Evolutionary conservation across 1,140 invertebrate genomes (phyloP).

Genomic region (Hylaeus anthracinus): DNA sequence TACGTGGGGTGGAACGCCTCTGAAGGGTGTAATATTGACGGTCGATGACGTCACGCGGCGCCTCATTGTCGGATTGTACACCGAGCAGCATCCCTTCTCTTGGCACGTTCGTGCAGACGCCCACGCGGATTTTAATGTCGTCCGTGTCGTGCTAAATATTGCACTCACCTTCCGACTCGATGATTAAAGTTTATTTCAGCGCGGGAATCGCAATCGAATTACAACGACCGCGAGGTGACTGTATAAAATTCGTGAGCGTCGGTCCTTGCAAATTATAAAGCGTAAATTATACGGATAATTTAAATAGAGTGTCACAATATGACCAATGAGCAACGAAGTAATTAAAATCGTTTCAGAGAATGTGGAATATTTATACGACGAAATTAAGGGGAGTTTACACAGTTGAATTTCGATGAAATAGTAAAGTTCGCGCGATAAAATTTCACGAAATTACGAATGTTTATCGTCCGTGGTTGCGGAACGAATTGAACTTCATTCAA

Average conservation of each 20-base stretch:
- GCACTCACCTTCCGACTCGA: slow-evolving; percentile 27
- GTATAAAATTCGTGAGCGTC: not conserved
- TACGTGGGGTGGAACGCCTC: not conserved
- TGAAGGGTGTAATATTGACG: slow-evolving; percentile 34
- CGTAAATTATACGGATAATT: not conserved
- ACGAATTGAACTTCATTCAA: not conserved
- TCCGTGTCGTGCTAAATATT: slow-evolving; percentile 37
- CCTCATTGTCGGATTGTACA: slow-evolving; percentile 37
- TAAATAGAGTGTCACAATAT: too few relatives aligned
- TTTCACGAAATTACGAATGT: not conserved
- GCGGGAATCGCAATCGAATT: slow-evolving; percentile 17
- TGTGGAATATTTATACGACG: too few relatives aligned
- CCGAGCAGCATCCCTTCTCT: slow-evolving; percentile 20
- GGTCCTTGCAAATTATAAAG: not conserved
- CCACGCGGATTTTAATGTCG: slow-evolving; percentile 26
- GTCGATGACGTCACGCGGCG: slow-evolving; percentile 46
- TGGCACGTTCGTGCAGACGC: not conserved
- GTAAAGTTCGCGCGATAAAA: not conserved
- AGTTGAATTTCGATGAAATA: too few relatives aligned
- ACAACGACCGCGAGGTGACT: not conserved
- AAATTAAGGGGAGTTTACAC: too few relatives aligned
- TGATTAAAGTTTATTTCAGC: slow-evolving; percentile 40
- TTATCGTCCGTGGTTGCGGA: not conserved
- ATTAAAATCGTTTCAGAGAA: too few relatives aligned
- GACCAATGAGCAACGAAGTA: too few relatives aligned